Evolutionary conservation across 2,888 invertebrate species (phyloP).

Genomic region (Drosophila recens): DNA sequence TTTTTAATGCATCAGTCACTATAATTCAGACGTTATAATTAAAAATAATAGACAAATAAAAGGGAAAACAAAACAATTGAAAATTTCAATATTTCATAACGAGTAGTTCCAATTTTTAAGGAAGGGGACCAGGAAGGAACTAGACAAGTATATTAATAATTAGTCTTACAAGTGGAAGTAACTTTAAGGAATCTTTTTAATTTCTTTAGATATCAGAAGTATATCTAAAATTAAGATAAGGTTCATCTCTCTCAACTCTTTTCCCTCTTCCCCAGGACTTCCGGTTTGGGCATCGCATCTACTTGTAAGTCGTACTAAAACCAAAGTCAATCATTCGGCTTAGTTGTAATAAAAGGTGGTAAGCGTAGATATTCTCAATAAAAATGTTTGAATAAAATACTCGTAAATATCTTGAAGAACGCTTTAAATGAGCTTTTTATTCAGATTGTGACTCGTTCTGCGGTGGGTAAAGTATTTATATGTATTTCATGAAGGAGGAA

Average conservation of each 20-base stretch:
- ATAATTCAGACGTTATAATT: no score
- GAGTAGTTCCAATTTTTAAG: not conserved
- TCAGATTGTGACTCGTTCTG: slow-evolving; percentile 34
- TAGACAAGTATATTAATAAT: not conserved
- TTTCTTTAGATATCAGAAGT: no score
- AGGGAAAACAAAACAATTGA: no score
- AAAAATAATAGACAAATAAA: no score
- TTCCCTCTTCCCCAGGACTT: not conserved
- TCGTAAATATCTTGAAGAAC: slow-evolving; percentile 36
- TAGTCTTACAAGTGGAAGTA: no score
- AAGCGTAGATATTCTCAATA: slow-evolving; percentile 3
- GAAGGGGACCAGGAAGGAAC: not conserved
- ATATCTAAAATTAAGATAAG: no score
- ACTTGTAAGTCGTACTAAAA: not conserved
- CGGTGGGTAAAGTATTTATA: slow-evolving; percentile 42
- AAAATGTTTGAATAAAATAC: slow-evolving; percentile 39
- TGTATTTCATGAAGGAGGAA: slow-evolving; percentile 34
- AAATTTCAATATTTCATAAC: no score
- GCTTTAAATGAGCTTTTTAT: slow-evolving; percentile 50
- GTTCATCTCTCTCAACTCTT: no score
- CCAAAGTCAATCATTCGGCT: not conserved
- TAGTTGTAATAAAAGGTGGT: not conserved
- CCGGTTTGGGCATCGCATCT: not conserved
- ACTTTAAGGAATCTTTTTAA: no score
- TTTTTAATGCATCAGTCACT: not conserved